Conservation (phyloP, 2,113 vertebrate genomes). For the Poecilia latipinna region DNA sequence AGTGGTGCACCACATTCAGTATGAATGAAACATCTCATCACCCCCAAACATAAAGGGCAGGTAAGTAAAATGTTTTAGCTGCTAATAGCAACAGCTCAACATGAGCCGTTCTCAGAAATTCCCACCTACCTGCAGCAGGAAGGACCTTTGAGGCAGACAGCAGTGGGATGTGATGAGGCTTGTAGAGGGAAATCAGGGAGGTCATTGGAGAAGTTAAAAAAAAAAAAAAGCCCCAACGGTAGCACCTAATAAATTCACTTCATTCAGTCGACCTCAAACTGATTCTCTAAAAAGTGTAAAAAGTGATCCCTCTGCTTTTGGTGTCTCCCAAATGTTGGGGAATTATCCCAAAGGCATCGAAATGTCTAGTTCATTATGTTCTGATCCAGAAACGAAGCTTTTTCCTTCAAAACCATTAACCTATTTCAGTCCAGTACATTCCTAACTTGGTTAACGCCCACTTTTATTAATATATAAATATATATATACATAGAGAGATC, state of each 20-base stretch:
- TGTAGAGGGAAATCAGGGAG: slow-evolving; percentile 20
- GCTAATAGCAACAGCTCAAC: slow-evolving; percentile 29
- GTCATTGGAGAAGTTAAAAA: slow-evolving; percentile 4
- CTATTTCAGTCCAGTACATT: background rate
- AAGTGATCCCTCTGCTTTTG: background rate
- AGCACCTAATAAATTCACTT: background rate
- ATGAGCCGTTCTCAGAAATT: slow-evolving; percentile 47
- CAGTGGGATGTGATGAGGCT: slow-evolving; percentile 54
- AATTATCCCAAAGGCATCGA: background rate
- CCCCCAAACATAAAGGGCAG: slow-evolving; percentile 27
- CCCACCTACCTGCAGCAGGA: slow-evolving; percentile 79
- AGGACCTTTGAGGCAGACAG: slow-evolving; percentile 34
- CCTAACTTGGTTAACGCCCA: too few species aligned
- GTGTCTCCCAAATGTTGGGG: background rate
- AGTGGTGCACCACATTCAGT: slow-evolving; percentile 62
- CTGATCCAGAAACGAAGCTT: background rate
- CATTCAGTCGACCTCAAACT: slow-evolving; percentile 17
- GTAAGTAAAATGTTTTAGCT: slow-evolving; percentile 13
- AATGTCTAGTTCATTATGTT: background rate
- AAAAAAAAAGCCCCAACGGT: background rate
- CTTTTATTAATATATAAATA: background rate
- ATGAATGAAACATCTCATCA: slow-evolving; percentile 41
- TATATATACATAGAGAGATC: background rate
- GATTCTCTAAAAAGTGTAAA: background rate
- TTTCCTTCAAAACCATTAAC: background rate